These are phyloP conservation scores for Wiebesia pumilae DNA, from an alignment of 1,140 invertebrate genomes.

Conservation along the genomic window DNA sequence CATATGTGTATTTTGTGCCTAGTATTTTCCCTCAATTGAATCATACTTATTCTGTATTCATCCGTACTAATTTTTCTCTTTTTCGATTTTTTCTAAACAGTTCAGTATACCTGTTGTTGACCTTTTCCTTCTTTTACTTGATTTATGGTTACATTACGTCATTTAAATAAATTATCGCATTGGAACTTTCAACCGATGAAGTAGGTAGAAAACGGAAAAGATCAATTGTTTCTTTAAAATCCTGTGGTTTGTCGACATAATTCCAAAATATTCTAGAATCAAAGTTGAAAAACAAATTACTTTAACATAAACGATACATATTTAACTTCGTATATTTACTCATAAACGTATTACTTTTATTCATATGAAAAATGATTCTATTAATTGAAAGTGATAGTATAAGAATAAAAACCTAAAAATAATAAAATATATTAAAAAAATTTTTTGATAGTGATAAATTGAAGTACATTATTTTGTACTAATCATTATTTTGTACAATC, in stretches of 20 bases:
- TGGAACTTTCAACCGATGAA: constrained; percentile 35
- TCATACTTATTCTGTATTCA: background rate
- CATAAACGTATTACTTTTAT: background rate
- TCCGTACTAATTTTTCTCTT: background rate
- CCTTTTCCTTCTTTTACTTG: constrained; percentile 51
- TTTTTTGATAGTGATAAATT: too few species aligned
- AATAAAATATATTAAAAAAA: too few species aligned
- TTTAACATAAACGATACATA: background rate
- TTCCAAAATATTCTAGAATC: background rate
- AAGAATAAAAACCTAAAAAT: too few species aligned
- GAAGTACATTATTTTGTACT: too few species aligned
- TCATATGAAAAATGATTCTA: too few species aligned
- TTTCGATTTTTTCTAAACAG: constrained; percentile 1
- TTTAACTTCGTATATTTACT: background rate
- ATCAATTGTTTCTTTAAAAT: background rate
- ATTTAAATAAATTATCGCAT: constrained; percentile 23
- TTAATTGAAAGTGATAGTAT: too few species aligned
- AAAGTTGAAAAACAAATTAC: background rate
- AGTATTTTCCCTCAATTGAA: constrained; percentile 45
- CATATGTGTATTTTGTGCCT: background rate
- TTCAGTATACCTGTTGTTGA: background rate
- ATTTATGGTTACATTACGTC: constrained; percentile 38
- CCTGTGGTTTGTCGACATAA: background rate
- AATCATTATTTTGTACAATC: too few species aligned
- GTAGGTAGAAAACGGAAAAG: background rate